Conservation (phyloP, 2,888 invertebrate species). For the Andrena marginata region DNA sequence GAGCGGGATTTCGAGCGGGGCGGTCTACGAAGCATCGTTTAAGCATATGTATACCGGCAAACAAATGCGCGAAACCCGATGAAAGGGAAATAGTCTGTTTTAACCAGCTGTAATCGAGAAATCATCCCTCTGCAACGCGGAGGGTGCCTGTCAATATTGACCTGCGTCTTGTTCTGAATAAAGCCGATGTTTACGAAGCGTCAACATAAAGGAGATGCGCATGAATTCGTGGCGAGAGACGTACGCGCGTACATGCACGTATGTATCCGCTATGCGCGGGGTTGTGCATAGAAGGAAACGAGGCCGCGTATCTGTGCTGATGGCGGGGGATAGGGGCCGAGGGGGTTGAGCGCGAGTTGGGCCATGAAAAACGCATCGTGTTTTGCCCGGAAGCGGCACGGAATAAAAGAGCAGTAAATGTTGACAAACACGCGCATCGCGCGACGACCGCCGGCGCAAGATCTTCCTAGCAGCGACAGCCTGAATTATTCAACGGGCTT, state of each 20-base stretch:
- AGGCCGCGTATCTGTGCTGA: constrained; percentile 9
- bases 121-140: constrained; percentile 4
- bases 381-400: constrained; percentile 11
- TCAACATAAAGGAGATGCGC: constrained; percentile 52
- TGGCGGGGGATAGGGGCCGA: constrained; percentile 9
- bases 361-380: constrained; percentile 46
- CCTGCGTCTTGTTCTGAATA: constrained; percentile 51
- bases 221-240: constrained; percentile 40
- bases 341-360: not conserved
- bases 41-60: constrained; percentile 29
- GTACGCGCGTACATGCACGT: not conserved
- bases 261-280: no score
- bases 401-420: constrained; percentile 29
- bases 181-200: constrained; percentile 48
- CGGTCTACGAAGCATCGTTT: not conserved
- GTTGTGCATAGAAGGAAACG: constrained; percentile 7
- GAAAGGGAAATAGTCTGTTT: constrained; percentile 16
- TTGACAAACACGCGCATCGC: constrained; percentile 39
- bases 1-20: not conserved
- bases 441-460: not conserved
- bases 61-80: constrained; percentile 18
- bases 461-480: not conserved
- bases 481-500: constrained; percentile 36
- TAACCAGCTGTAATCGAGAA: constrained; percentile 33
- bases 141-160: constrained; percentile 48